phyloP scores from a whole-genome alignment of 1,140 invertebrate genomes.

The Temnothorax curvispinosus region DNA sequence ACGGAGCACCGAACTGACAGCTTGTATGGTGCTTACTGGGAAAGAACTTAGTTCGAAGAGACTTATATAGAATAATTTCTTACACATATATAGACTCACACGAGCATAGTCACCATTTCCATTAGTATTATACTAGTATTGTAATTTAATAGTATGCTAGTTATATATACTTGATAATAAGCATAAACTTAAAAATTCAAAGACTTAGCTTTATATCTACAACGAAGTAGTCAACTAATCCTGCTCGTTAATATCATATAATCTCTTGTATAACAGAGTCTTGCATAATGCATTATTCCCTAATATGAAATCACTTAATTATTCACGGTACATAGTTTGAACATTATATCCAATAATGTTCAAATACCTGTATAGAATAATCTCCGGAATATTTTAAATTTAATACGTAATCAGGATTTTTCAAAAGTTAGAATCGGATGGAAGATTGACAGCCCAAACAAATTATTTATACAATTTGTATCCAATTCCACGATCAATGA shows the following conservation, averaged over 20 bases:
- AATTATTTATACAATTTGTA: neutral
- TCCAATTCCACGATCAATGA: neutral
- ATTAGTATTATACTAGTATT: neutral
- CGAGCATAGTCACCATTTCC: neutral
- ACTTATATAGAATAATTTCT: neutral
- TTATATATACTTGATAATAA: neutral
- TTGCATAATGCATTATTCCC: neutral
- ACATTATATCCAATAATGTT: neutral
- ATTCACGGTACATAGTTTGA: neutral
- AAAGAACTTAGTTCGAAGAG: neutral
- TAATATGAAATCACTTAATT: neutral
- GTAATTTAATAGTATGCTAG: neutral
- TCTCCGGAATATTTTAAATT: neutral
- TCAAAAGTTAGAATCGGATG: neutral
- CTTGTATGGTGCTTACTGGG: neutral
- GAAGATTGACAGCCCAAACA: neutral
- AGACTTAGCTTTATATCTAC: neutral
- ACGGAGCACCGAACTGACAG: neutral
- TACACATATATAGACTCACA: neutral
- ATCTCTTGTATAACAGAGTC: neutral
- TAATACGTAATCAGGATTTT: neutral
- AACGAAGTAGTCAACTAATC: neutral
- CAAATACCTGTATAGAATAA: neutral
- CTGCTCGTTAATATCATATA: neutral
- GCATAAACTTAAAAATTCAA: neutral